A percentile compares a stretch with the other conserved stretches of the same genome.
These are phyloP conservation scores for Sciurus vulgaris DNA, from an alignment of 2,797 vertebrate species.

Conservation along the genomic window DNA sequence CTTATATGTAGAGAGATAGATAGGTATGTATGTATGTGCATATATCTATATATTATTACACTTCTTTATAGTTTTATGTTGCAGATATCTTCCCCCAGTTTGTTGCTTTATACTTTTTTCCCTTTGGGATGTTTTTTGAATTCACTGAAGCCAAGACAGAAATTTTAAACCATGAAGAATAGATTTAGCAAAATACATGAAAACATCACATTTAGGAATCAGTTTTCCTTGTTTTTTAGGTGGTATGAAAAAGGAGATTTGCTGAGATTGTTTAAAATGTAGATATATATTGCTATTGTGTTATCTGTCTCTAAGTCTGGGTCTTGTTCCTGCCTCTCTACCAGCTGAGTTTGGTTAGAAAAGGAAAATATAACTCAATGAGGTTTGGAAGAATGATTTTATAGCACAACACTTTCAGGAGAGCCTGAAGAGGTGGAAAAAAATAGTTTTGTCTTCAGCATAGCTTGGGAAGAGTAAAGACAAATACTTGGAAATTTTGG, in stretches of 20 bases:
- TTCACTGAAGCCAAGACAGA: conserved; percentile 1
- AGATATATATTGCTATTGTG: neutral
- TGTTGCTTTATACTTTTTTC: neutral
- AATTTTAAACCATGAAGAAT: neutral
- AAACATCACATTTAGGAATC: neutral
- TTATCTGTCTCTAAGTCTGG: neutral
- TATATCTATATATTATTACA: neutral
- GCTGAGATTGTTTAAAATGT: neutral
- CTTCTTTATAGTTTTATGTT: neutral
- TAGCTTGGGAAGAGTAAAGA: neutral
- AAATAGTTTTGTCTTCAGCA: neutral
- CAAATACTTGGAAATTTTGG: neutral
- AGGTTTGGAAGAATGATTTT: neutral
- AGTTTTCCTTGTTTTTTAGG: neutral
- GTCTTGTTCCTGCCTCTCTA: neutral
- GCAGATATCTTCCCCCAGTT: neutral
- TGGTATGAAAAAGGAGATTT: neutral
- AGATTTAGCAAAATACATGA: neutral
- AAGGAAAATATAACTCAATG: neutral
- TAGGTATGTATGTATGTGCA: too few relatives aligned
- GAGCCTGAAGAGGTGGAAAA: neutral
- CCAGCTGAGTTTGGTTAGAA: neutral
- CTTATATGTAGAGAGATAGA: neutral
- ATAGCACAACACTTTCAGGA: neutral
- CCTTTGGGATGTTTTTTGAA: neutral